These are phyloP conservation scores for Crotalus helleri DNA, from an alignment of 2,113 vertebrate species.

Conservation along the genomic window DNA sequence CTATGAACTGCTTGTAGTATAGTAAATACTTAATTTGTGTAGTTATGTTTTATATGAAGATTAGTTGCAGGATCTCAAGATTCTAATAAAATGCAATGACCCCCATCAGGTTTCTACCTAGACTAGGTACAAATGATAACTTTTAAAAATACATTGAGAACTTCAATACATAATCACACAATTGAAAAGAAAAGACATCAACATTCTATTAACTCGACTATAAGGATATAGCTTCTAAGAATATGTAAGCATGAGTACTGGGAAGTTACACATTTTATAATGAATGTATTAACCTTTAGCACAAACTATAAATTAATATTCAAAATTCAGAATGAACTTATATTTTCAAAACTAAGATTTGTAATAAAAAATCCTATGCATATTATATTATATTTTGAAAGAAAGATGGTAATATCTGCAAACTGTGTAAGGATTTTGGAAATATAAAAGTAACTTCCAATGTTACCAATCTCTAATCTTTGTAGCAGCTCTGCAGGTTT, in stretches of 20 bases:
- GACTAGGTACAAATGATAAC: neutral
- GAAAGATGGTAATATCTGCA: neutral
- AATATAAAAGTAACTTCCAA: neutral
- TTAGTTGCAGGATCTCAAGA: neutral
- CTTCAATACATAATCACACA: neutral
- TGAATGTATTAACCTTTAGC: neutral
- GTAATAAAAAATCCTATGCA: neutral
- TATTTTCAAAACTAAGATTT: neutral
- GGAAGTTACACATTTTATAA: neutral
- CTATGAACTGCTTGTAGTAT: neutral
- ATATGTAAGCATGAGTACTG: neutral
- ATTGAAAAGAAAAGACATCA: neutral
- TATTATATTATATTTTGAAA: neutral
- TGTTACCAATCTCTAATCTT: neutral
- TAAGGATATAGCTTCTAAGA: neutral
- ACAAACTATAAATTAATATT: neutral
- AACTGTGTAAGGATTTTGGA: neutral
- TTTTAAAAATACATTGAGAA: neutral
- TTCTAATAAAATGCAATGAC: neutral
- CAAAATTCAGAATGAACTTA: neutral
- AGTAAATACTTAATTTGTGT: neutral
- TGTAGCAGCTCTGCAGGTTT: neutral
- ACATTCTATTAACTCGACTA: neutral
- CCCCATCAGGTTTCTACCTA: neutral
- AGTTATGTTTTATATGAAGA: neutral